Evolutionary conservation across 1,140 invertebrate genomes (phyloP).

Genomic region (Physella acuta): DNA sequence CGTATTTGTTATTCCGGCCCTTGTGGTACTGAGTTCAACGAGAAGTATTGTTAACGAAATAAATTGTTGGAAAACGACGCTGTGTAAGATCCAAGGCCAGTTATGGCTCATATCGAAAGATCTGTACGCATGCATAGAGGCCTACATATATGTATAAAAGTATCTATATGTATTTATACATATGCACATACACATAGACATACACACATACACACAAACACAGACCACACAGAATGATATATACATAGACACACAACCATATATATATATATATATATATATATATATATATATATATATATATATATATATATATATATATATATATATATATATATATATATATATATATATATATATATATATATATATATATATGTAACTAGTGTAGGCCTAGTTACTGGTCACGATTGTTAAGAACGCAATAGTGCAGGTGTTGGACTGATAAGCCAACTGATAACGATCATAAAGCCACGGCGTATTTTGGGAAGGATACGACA

Average conservation of each 20-base stretch:
- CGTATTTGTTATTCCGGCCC: too few species aligned
- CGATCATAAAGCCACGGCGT: too few species aligned
- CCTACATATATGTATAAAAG: background rate
- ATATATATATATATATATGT: background rate
- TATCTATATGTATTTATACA: background rate
- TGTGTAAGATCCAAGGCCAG: too few species aligned
- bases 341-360: slow-evolving; percentile 9
- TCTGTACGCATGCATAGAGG: background rate
- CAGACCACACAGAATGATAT: slow-evolving; percentile 1
- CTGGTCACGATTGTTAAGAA: too few species aligned
- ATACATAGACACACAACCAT: slow-evolving; percentile 13
- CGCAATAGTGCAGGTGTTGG: too few species aligned
- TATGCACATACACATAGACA: background rate
- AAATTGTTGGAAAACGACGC: too few species aligned
- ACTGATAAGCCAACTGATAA: too few species aligned
- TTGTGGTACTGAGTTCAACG: too few species aligned
- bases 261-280: background rate
- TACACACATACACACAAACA: slow-evolving; percentile 12
- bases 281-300: background rate
- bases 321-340: slow-evolving; percentile 1
- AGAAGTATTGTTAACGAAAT: too few species aligned
- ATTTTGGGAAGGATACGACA: too few species aligned
- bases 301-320: background rate
- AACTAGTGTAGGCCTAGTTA: too few species aligned
- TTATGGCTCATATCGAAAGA: too few species aligned